phyloP scores from a whole-genome alignment of 2,113 vertebrate species.

The Anolis carolinensis region DNA sequence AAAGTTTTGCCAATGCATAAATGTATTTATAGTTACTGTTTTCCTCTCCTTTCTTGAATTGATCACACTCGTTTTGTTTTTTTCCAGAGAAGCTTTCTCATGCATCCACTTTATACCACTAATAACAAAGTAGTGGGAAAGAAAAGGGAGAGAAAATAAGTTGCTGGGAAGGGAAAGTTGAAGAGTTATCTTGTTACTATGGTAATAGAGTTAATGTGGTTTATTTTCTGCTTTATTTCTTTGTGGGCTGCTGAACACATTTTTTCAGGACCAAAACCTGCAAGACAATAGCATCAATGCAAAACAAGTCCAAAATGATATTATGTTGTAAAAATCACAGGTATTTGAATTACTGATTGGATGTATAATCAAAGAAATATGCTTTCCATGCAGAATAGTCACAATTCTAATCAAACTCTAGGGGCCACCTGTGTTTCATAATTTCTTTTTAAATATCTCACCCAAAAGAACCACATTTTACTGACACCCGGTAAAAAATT shows the following conservation, averaged over 20 bases:
- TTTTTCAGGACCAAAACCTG: slow-evolving; percentile 23
- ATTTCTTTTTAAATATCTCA: no score
- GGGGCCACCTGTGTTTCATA: no score
- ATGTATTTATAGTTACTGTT: background rate
- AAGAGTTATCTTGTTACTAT: slow-evolving; percentile 42
- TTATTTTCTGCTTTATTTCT: slow-evolving; percentile 20
- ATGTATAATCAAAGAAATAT: background rate
- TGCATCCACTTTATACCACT: slow-evolving; percentile 33
- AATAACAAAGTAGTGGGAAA: background rate
- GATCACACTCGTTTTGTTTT: background rate
- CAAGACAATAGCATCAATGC: background rate
- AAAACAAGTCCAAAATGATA: background rate
- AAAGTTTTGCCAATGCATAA: background rate
- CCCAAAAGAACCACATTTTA: no score
- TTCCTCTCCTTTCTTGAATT: slow-evolving; percentile 34
- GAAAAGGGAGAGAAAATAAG: slow-evolving; percentile 19
- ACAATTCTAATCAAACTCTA: no score
- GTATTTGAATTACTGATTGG: background rate
- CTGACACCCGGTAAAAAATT: no score
- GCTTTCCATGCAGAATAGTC: background rate
- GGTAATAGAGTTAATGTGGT: slow-evolving; percentile 38
- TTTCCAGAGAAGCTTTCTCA: background rate
- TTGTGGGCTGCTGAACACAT: slow-evolving; percentile 26
- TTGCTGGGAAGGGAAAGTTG: background rate
- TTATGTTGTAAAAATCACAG: slow-evolving; percentile 24